phyloP scores from a whole-genome alignment of 2,888 invertebrate species.

The Coelopa pilipes region DNA sequence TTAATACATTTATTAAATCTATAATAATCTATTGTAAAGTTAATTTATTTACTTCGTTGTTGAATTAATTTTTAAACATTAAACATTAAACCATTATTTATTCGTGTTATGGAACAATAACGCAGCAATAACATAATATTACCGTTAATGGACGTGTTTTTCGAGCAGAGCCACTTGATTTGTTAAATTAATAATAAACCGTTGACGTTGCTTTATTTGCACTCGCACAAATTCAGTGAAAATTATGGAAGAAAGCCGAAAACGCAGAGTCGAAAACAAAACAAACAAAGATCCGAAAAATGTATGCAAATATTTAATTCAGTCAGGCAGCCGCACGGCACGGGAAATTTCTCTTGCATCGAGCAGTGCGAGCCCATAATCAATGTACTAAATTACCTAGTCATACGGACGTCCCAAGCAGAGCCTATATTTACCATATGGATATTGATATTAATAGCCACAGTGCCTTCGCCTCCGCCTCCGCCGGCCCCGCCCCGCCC shows the following conservation, averaged over 20 bases:
- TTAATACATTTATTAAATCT: conserved; percentile 25
- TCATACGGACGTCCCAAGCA: conserved; percentile 20
- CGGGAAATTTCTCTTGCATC: background rate
- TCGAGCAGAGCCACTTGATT: background rate
- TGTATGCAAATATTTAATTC: background rate
- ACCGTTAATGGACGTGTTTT: background rate
- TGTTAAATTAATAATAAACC: conserved; percentile 6
- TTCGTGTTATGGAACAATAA: conserved; percentile 4
- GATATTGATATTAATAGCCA: conserved; percentile 11
- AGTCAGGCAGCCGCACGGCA: background rate
- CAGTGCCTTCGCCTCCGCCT: background rate
- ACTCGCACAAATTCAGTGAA: conserved; percentile 25
- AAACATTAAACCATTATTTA: conserved; percentile 5
- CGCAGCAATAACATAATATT: conserved; percentile 17
- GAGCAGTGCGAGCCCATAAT: conserved; percentile 7
- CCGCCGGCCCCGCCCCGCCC: no score
- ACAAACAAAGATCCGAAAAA: background rate
- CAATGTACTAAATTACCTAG: conserved; percentile 27
- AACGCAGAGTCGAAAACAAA: background rate
- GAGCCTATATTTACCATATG: conserved; percentile 3
- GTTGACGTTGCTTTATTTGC: conserved; percentile 10
- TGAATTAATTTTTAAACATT: conserved; percentile 34
- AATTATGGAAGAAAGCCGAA: background rate
- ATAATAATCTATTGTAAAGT: conserved; percentile 23
- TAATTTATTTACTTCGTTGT: conserved; percentile 27